phyloP scores from a whole-genome alignment of 2,888 invertebrate species.

The Sinopyrophorus schimmeli region DNA sequence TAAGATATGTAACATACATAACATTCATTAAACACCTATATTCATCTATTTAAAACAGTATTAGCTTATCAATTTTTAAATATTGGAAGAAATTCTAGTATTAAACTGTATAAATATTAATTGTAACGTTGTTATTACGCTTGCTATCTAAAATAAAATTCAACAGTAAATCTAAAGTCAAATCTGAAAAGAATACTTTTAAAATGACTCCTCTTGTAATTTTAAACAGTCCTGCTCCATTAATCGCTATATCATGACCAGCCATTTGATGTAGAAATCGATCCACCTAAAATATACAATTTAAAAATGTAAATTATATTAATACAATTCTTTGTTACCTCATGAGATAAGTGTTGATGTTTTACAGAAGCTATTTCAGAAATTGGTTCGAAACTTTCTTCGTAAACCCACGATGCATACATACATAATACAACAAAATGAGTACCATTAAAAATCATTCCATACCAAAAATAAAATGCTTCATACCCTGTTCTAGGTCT shows the following conservation, averaged over 20 bases:
- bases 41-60: background rate
- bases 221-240: slow-evolving; percentile 24
- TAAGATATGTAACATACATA: too few relatives aligned
- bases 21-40: background rate
- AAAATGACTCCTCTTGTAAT: slow-evolving; percentile 21
- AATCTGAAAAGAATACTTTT: too few relatives aligned
- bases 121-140: slow-evolving; percentile 25
- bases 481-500: slow-evolving; percentile 10
- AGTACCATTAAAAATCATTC: slow-evolving; percentile 13
- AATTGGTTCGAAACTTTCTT: slow-evolving; percentile 27
- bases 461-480: slow-evolving; percentile 21
- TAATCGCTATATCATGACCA: slow-evolving; percentile 16
- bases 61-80: slow-evolving; percentile 4
- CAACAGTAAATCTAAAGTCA: background rate
- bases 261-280: slow-evolving; percentile 26
- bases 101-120: slow-evolving; percentile 28
- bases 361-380: slow-evolving; percentile 19
- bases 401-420: slow-evolving; percentile 28
- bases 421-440: slow-evolving; percentile 26
- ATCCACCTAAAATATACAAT: slow-evolving; percentile 21
- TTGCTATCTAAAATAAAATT: slow-evolving; percentile 20
- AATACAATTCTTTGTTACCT: slow-evolving; percentile 5
- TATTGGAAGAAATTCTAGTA: slow-evolving; percentile 10
- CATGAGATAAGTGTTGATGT: slow-evolving; percentile 21
- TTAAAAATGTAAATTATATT: background rate